Percentiles rank a stretch among this genome's conserved stretches.
Evolutionary conservation across 2,113 vertebrate genomes (phyloP).

Genomic region (Dasyurus viverrinus): DNA sequence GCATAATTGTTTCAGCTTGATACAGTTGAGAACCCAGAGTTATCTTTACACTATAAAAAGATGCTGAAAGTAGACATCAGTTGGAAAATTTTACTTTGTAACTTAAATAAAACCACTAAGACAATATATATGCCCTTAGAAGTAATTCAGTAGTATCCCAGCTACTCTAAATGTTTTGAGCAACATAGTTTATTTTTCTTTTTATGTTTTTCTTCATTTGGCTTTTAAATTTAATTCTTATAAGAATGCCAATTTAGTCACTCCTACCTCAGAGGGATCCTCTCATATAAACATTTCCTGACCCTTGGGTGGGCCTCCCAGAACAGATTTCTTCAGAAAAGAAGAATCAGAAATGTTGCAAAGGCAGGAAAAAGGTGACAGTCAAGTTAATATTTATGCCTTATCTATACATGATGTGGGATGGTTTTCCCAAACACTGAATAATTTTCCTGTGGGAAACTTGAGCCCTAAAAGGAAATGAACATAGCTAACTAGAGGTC

Average conservation of each 20-base stretch:
- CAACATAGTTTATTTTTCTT: constrained; percentile 81
- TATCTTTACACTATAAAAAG: not conserved
- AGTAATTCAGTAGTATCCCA: constrained; percentile 69
- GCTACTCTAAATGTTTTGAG: constrained; percentile 75
- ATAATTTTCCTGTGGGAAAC: constrained; percentile 93
- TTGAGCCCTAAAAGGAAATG: constrained; percentile 87
- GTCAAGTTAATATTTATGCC: constrained; percentile 45
- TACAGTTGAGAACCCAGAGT: not conserved
- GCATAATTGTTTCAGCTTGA: not conserved
- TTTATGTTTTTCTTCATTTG: constrained; percentile 76
- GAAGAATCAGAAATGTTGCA: not conserved
- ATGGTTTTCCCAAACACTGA: constrained; percentile 83
- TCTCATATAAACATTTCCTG: constrained; percentile 16
- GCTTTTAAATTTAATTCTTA: constrained; percentile 75
- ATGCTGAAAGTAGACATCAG: not conserved
- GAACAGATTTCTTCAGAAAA: not conserved
- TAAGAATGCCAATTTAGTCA: constrained; percentile 74
- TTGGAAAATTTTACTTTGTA: constrained; percentile 37
- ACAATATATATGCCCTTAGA: not conserved
- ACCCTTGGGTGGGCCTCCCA: constrained; percentile 9
- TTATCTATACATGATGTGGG: constrained; percentile 74
- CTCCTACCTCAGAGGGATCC: constrained; percentile 56
- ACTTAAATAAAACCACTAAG: constrained; percentile 56
- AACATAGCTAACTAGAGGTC: constrained; percentile 81
- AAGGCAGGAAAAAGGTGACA: constrained; percentile 67